Evolutionary conservation across 2,888 invertebrate genomes (phyloP), one percentile per base, ranked within the genome.

Genomic region (Laothoe populi): DNA sequence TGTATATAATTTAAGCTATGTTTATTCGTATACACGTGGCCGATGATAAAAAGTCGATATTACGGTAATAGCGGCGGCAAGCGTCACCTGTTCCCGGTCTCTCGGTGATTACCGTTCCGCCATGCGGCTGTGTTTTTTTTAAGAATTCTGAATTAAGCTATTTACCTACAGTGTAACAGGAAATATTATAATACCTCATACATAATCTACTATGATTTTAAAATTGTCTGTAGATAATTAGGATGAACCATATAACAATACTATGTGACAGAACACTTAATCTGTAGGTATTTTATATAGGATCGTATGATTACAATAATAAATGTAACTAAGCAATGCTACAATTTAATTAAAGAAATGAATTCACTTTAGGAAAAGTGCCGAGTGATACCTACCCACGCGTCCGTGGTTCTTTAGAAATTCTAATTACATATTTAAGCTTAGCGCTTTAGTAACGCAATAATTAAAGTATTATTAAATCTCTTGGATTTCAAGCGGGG

Each of bases 31-130:
- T 74, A 72, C 68, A 74, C 75, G 74, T 69, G 71, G 75, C 74
- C 73, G 70, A 73, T 78, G 75, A 81, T 81, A 80, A 82, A 79
- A 82, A 78, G 77, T 82, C 81, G 79, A 83, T 84, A 83, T 76
- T 77, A 79, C 76, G 73, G 66, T 63, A 75, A 73, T 68, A 74
- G 70, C 70, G 72, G 71, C 71, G 69, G 75, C 68, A 69, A 67
- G 75, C 79, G 78, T 78, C 86, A 85, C 85, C 86, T 87, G 86
- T 82, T 83, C 80, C 82, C 75, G 75, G 70, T 74, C 75, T 75
- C 75, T 69, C 71, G 72, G 72, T 79, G 80, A 83, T 83, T 83
- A 81, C 77, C 73, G 74, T 74, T 78, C 77, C 76, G 70, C 77
- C 78, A 74, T 75, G 82, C 74, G 74, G 78, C 74, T 73, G 70